phyloP scores from a whole-genome alignment of 2,888 invertebrate species.

The Tigriopus californicus region DNA sequence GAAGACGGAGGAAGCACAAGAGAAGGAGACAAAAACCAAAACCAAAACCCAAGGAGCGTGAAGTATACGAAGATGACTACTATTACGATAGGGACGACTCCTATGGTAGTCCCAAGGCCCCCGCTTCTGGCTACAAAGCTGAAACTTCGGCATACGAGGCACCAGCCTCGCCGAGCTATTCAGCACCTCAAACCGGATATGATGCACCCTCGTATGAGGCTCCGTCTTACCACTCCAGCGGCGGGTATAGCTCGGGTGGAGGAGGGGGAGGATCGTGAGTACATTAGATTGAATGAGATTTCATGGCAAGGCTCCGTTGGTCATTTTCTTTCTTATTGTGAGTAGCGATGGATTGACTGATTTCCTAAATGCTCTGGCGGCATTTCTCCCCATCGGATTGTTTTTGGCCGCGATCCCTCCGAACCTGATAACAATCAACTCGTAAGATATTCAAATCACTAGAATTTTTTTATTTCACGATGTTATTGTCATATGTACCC shows the following conservation, averaged over 20 bases:
- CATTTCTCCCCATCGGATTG: conserved; percentile 48
- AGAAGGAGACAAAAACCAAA: not conserved
- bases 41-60: not conserved
- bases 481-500: too few species aligned
- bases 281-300: too few species aligned
- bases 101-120: not conserved
- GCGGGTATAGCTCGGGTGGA: too few species aligned
- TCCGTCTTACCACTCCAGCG: not conserved
- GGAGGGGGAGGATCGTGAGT: too few species aligned
- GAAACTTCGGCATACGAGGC: too few species aligned
- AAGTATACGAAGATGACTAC: not conserved
- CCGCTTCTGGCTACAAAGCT: too few species aligned
- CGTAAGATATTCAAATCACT: not conserved
- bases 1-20: not conserved
- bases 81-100: conserved; percentile 3
- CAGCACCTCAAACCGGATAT: not conserved
- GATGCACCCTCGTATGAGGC: not conserved
- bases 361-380: conserved; percentile 42
- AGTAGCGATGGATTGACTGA: conserved; percentile 20
- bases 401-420: conserved; percentile 50
- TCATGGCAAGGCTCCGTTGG: too few species aligned
- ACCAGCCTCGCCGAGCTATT: too few species aligned
- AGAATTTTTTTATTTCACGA: too few species aligned
- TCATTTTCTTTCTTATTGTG: too few species aligned
- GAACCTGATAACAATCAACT: conserved; percentile 40